Evolutionary conservation across 53 echinoderm and acorn worm species (phyloP), one percentile per base, ranked within the genome.

Genomic region (Actinopyga echinites): DNA sequence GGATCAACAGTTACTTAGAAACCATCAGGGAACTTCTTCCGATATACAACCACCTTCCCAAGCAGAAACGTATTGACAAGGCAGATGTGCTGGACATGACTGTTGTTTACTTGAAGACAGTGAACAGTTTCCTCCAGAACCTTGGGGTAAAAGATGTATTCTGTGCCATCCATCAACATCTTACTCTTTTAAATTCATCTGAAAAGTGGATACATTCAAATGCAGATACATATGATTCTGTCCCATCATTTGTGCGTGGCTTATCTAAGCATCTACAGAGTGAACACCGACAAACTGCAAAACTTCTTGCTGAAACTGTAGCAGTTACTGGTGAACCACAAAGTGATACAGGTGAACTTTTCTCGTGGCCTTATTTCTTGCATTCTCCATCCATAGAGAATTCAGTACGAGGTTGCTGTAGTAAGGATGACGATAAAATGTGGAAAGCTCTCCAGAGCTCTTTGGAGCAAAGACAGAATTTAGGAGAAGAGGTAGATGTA

Each of bases 21-120:
- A 88, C 88, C 23, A 87, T 91, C 34, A 71, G 81, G 19, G 44
- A 74, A 15, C 69, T 91, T 31, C 74, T 91, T 4, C 91, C 91
- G 5, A 56, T 84, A 12, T 91, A 85, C 82, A 62, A 29, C 11
- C 83, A 90, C 67, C 44, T 90, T 8, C 90, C 90, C 38, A 52
- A 54, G 31, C 74, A 86, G 17, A 84, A 85, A 33, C 59, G 88
- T 37, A 69, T 91, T 2, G 91, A 91, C 82, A 91, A 91, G 69
- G 91, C 88, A 6, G 91, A 91, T 30, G 74, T 91, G 1, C 75
- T 91, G 31, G 91, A 91, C 53, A 88, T 91, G 74, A 87, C 88
- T 30, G 84, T 91, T 56, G 71, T 84, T 42, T 91, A 91, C 55
- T 82, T 91, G 23, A 77, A 79, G 21, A 85, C 80, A 56, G 77